Evolutionary conservation across 2,797 vertebrate species (phyloP), one percentile per base, ranked within the genome.

Genomic region (Chaetophractus vellerosus): DNA sequence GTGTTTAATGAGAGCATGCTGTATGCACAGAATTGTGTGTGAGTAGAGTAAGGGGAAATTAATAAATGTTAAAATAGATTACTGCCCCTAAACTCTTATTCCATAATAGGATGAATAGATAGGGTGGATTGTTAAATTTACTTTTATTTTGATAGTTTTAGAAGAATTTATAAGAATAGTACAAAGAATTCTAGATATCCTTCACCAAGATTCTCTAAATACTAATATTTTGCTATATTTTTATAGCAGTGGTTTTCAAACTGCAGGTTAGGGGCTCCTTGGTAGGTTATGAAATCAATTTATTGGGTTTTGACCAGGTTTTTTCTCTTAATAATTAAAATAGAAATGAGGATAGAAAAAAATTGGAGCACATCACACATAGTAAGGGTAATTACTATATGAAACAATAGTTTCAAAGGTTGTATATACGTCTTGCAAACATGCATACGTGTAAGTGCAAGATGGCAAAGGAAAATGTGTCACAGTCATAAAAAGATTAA

Each of bases 111-210:
- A 12, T 48, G 24, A 71, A 38, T 45, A 57, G 10, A 21, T 45
- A 64, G 14, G 24, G 69, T 38, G 45, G 16, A 4, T n/a, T 81
- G 21, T 92, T 91, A 84, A 89, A 9, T 91, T 89, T 80, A 11
- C 66, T 85, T 90, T 85, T 74, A 48, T 71, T 92, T 90, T 72
- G 38, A 55, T 9, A 93, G 69, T 89, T 93, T 75, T 89, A 55
- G 50, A 55, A 21, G 52, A 55, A 87, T n/a, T 75, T 90, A 48
- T 2, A 55, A 72, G n/a, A 80, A 48, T 66, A 36, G 11, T 81
- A 33, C 48, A 81, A 74, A 80, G 10, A 79, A 68, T 88, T 90
- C 33, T 55, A 21, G 2, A 28, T 48, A 31, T 0, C 10, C 15
- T 79, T 72, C 26, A 66, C 75, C 24, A 78, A 5, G 41, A 92